Evolutionary conservation across 2,888 invertebrate species (phyloP).

Genomic region (Drosophila robusta): DNA sequence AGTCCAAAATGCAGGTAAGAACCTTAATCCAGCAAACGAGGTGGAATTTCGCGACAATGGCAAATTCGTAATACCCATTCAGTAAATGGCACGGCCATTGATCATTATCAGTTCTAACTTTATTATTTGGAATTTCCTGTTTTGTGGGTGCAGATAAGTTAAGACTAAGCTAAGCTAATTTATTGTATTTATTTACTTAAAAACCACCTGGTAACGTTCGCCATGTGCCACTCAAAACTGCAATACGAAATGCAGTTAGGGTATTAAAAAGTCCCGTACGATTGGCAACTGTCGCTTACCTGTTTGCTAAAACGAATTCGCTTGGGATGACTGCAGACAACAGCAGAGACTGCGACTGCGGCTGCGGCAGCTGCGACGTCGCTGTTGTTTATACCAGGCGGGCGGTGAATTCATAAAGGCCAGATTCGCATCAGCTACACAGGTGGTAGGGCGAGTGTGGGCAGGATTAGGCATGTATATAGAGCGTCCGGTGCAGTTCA

Average conservation of each 20-base stretch:
- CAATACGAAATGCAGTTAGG: constrained; percentile 8
- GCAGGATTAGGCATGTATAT: constrained; percentile 5
- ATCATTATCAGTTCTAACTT: constrained; percentile 24
- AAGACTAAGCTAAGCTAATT: constrained; percentile 13
- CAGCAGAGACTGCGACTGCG: constrained; percentile 71
- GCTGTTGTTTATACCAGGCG: constrained; percentile 57
- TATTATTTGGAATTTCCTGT: constrained; percentile 49
- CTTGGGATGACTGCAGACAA: constrained; percentile 45
- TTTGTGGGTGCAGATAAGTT: constrained; percentile 28
- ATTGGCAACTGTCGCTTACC: constrained; percentile 29
- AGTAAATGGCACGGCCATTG: constrained; percentile 1
- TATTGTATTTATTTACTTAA: constrained; percentile 9
- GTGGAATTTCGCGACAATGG: neutral
- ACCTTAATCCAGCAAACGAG: neutral
- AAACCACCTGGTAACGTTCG: neutral
- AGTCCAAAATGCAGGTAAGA: neutral
- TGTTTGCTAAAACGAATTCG: constrained; percentile 47
- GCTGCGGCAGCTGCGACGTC: constrained; percentile 64
- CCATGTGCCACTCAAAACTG: neutral
- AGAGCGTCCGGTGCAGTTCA: constrained; percentile 14
- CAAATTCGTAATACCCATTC: constrained; percentile 1
- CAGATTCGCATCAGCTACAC: constrained; percentile 48
- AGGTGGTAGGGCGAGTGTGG: too few relatives aligned
- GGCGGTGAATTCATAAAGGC: constrained; percentile 55
- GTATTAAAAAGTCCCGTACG: constrained; percentile 12